Percentiles rank a stretch among this genome's conserved stretches.
Conservation (phyloP, 2,113 vertebrate species). For the Cephalopterus ornatus region DNA sequence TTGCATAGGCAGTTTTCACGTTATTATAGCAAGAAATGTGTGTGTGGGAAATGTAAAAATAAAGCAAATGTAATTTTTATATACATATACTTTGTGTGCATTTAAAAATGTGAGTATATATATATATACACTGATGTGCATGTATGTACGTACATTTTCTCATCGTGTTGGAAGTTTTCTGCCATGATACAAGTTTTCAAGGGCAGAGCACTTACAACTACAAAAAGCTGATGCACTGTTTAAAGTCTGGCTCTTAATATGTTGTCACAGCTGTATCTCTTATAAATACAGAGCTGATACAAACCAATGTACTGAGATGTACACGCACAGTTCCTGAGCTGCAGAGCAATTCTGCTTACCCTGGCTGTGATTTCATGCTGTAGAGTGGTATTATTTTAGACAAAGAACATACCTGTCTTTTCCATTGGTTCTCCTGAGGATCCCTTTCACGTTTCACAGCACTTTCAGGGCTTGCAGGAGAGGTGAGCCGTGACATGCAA, state of each 20-base stretch:
- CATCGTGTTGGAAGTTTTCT: neutral
- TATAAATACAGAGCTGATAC: neutral
- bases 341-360: neutral
- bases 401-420: conserved; percentile 41
- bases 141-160: neutral
- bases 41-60: neutral
- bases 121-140: neutral
- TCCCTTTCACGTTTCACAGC: neutral
- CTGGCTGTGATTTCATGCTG: neutral
- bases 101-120: neutral
- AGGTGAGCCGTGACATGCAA: neutral
- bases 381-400: neutral
- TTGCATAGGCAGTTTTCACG: neutral
- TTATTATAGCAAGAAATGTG: neutral
- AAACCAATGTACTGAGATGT: neutral
- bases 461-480: neutral
- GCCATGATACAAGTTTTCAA: neutral
- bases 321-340: neutral
- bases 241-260: neutral
- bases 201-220: neutral
- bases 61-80: neutral
- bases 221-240: neutral
- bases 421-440: neutral
- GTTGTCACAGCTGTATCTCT: neutral
- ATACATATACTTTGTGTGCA: neutral